A percentile compares a stretch with the other conserved stretches of the same genome.
These are phyloP conservation scores for Clarias pachynema DNA, from an alignment of 2,797 vertebrate species.

Conservation along the genomic window DNA sequence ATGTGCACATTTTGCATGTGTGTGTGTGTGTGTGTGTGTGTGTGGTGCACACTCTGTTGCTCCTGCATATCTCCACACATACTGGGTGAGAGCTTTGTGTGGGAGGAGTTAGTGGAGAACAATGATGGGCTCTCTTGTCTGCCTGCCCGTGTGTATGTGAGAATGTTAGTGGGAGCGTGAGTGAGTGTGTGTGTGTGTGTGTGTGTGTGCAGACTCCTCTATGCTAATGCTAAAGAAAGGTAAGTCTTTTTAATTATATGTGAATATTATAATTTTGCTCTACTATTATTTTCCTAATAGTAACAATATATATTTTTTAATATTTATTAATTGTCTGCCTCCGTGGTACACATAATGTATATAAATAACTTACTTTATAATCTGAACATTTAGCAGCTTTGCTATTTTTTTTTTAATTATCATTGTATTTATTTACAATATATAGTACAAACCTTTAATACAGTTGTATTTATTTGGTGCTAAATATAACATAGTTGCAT, in stretches of 20 bases:
- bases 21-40: slow-evolving; percentile 44
- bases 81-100: slow-evolving; percentile 62
- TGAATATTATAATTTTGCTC: slow-evolving; percentile 35
- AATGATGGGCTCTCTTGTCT: slow-evolving; percentile 73
- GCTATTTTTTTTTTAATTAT: not conserved
- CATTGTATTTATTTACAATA: not conserved
- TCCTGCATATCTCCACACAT: slow-evolving; percentile 58
- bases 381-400: not conserved
- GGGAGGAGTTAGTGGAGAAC: slow-evolving; percentile 76
- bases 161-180: slow-evolving; percentile 57
- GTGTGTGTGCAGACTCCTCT: slow-evolving; percentile 57
- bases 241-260: slow-evolving; percentile 63
- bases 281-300: not conserved
- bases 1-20: slow-evolving; percentile 57
- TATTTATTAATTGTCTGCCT: not conserved
- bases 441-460: not conserved
- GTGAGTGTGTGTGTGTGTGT: slow-evolving; percentile 41
- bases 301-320: not conserved
- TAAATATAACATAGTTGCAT: not conserved
- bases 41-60: slow-evolving; percentile 53
- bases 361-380: not conserved
- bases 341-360: not conserved
- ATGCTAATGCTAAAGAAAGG: slow-evolving; percentile 68
- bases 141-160: slow-evolving; percentile 55
- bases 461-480: not conserved